phyloP scores from a whole-genome alignment of 2,888 invertebrate species.

The Philereme vetulata region DNA sequence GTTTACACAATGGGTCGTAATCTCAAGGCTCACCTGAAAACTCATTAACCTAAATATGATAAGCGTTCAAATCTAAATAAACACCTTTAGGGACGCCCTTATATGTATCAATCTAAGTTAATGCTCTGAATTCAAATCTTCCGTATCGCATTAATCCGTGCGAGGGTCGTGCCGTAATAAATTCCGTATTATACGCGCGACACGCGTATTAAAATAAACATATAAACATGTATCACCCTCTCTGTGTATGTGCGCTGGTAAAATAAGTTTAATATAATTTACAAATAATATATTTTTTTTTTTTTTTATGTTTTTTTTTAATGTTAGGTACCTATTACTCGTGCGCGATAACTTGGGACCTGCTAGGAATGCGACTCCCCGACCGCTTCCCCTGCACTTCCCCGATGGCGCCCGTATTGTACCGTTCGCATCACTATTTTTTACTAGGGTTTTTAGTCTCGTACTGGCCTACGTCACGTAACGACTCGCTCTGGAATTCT shows the following conservation, averaged over 20 bases:
- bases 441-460: too few species aligned
- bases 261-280: too few species aligned
- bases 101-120: constrained; percentile 79
- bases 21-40: constrained; percentile 7
- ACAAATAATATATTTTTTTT: too few species aligned
- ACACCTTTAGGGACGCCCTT: constrained; percentile 46
- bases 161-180: constrained; percentile 80
- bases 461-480: too few species aligned
- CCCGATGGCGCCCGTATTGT: too few species aligned
- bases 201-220: constrained; percentile 85
- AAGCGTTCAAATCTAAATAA: constrained; percentile 37
- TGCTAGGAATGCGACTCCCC: too few species aligned
- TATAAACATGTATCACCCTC: constrained; percentile 82
- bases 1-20: not conserved
- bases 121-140: constrained; percentile 82
- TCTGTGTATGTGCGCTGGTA: constrained; percentile 56
- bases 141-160: constrained; percentile 82
- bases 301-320: too few species aligned
- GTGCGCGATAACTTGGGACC: too few species aligned
- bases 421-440: too few species aligned
- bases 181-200: constrained; percentile 84
- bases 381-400: too few species aligned
- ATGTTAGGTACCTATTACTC: too few species aligned
- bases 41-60: constrained; percentile 32
- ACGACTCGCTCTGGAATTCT: too few species aligned